Base-by-base conservation (phyloP, 2,797 vertebrate species). In the Neopelma chrysocephalum region DNA sequence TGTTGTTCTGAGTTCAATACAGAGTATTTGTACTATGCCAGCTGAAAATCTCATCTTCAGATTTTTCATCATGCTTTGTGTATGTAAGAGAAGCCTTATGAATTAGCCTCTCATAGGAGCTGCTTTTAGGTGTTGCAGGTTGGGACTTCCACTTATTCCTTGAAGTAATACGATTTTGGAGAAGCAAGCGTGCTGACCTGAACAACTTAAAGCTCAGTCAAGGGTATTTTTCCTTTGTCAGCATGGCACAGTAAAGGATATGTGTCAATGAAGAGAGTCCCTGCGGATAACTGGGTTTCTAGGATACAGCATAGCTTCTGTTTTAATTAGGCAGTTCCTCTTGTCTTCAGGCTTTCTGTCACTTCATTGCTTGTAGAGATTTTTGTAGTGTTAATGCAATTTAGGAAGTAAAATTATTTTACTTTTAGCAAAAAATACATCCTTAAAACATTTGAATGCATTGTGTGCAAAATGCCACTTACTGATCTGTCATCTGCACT, bases 261-360 rank as follows among this genome's bases (percentile, higher is more conserved):
- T 78, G 61, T 88, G 89, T 94, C 92, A 94, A 23, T 79, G 79
- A 84, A 83, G 83, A 85, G 71, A 68, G 62, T 87, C 82, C 93
- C 94, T 3, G 61, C 94, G 92, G 93, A 85, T 93, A 91, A 89
- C 36, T 77, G 80, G 78, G 95, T 97, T 97, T 94, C 96, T 96
- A 89, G 93, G 95, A 94, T 95, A 96, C 88, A 64, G 72, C 1
- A 0, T 77, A 47, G 51, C 29, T 75, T 94, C 81, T 93, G 64
- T 73, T 91, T 95, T 96, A 97, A 97, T 97, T 92, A 96, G 72
- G 12, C 62, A 82, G 81, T 80, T 94, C 36, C 22, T 65, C 56
- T 57, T 87, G 60, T 68, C 82, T 90, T 92, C 54, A 50, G 56
- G 38, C 70, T 73, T 15, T 79, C 51, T 72, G 51, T 88, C 50